phyloP scores from a whole-genome alignment of 2,888 invertebrate genomes.

The Frankliniella fusca region DNA sequence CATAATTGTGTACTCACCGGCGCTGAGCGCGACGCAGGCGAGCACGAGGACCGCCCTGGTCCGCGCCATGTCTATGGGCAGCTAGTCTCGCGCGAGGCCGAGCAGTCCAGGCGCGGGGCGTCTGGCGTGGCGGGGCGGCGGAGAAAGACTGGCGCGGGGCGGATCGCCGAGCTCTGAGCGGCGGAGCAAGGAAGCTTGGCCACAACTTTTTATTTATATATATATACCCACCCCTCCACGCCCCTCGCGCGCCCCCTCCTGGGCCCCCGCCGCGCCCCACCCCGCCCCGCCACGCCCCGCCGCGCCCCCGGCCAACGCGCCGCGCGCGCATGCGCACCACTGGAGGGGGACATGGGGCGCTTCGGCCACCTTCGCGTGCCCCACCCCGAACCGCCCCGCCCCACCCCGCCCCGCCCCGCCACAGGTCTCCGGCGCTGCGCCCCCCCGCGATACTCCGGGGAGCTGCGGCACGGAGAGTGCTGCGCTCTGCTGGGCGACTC shows the following conservation, averaged over 20 bases:
- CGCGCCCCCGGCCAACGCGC: background rate
- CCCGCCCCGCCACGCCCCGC: conserved; percentile 15
- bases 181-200: background rate
- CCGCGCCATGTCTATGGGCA: conserved; percentile 18
- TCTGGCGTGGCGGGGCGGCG: conserved; percentile 35
- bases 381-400: background rate
- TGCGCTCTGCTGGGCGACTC: background rate
- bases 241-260: conserved; percentile 23
- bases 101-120: background rate
- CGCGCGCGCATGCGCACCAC: background rate
- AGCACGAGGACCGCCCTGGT: conserved; percentile 27
- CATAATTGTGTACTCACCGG: background rate
- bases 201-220: conserved; percentile 26
- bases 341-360: background rate
- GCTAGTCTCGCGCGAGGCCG: conserved; percentile 32
- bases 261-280: background rate
- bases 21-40: conserved; percentile 27
- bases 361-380: background rate
- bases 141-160: conserved; percentile 43
- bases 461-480: background rate
- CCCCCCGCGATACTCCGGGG: background rate
- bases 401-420: no score
- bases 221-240: conserved; percentile 25
- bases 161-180: conserved; percentile 25
- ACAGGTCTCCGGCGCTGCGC: background rate